Base-by-base conservation (phyloP, 2,113 vertebrate species). In the Herpetotheres cachinnans region DNA sequence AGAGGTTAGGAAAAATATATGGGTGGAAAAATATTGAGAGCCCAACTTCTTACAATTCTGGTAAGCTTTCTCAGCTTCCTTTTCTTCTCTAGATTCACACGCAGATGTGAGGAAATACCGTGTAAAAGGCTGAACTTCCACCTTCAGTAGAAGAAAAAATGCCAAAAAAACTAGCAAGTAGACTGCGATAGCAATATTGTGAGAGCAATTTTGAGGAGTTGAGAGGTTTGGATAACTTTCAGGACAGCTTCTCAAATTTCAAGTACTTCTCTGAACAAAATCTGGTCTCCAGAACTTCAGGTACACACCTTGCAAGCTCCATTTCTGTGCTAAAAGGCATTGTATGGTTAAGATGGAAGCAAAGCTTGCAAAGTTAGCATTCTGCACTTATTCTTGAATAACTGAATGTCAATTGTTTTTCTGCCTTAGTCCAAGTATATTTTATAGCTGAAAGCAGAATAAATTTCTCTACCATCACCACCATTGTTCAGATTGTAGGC, bases 401-500 rank as follows among this genome's bases (percentile, higher is more conserved):
- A 80, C 54, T 54, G 67, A 36, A 9, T 18, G 26, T 36, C 27
- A 56, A 16, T 38, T n/a, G 10, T 27, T 94, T 92, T 81, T 74
- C 52, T 20, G 93, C 26, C 8, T 96, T 67, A 42, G 52, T 83
- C 40, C 71, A 94, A 86, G 67, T 74, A 42, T 82, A 88, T 62
- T 71, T 89, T 86, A 38, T 66, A 88, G 46, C 74, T 95, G 27
- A 96, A 97, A 89, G 40, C 46, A 93, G 81, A 91, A 56, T 66
- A 79, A 70, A 89, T 86, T 77, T 93, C 59, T 90, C 59, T 90
- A 63, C 62, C 62, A 30, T 65, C 34, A 49, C 15, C 80, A 82
- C 32, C 38, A 72, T 76, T 91, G 9, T 89, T 93, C 56, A 81
- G 67, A 26, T 47, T 77, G 52, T n/a, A 90, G 46, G 56, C 66